Conservation (phyloP, 92 coral and sea anemone genomes). For the Ricordea florida region DNA sequence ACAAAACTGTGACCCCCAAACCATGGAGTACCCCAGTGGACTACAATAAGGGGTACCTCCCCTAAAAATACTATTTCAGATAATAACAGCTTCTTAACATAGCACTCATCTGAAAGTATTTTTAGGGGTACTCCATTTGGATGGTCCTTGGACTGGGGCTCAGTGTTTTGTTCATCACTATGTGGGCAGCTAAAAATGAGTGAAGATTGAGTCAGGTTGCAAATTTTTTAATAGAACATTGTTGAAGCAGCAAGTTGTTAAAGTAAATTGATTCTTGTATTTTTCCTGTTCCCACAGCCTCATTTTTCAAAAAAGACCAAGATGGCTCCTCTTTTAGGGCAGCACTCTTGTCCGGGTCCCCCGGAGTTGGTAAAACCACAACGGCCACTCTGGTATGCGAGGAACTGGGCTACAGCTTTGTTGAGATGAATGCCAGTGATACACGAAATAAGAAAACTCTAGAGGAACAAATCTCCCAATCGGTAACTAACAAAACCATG, state of each 20-base stretch:
- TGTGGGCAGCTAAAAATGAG: too few species aligned
- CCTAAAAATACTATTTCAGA: too few species aligned
- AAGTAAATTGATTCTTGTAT: background rate
- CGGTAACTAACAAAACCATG: slow-evolving; percentile 84
- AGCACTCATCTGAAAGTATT: too few species aligned
- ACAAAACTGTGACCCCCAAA: too few species aligned
- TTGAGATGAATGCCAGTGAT: slow-evolving; percentile 98
- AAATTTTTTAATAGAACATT: too few species aligned
- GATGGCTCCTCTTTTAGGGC: slow-evolving; percentile 88
- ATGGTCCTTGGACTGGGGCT: too few species aligned
- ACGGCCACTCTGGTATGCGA: slow-evolving; percentile 86
- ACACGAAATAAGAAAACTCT: slow-evolving; percentile 87
- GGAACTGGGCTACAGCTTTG: slow-evolving; percentile 84
- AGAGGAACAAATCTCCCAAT: slow-evolving; percentile 73
- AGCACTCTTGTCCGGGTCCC: slow-evolving; percentile 90
- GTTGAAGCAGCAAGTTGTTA: background rate
- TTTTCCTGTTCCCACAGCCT: slow-evolving; percentile 18
- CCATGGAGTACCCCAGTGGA: too few species aligned
- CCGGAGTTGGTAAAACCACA: slow-evolving; percentile 98
- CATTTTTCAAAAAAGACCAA: slow-evolving; percentile 76
- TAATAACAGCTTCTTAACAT: too few species aligned
- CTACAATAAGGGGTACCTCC: too few species aligned
- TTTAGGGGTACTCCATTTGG: too few species aligned
- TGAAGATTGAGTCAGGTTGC: too few species aligned
- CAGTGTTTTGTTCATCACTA: too few species aligned